Conservation (phyloP, 2,797 vertebrate genomes). For the Chloroceryle amazona region DNA sequence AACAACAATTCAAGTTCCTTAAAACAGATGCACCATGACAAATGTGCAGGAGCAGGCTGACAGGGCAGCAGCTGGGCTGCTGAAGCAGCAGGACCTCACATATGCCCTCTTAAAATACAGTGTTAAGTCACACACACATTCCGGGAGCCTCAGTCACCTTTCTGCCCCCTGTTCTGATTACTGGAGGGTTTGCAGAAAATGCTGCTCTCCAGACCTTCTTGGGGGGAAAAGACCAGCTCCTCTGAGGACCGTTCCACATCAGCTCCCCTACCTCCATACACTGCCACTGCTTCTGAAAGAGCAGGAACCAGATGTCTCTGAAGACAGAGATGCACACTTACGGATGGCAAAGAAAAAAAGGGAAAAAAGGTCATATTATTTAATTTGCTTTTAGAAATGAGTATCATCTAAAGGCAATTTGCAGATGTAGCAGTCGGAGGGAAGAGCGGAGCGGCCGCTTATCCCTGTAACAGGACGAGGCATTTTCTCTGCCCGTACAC, state of each 20-base stretch:
- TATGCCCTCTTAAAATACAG: neutral
- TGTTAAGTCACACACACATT: accelerated
- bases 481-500: accelerated
- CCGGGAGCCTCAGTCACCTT: neutral
- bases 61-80: neutral
- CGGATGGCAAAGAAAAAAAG: neutral
- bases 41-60: neutral
- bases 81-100: accelerated
- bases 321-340: neutral
- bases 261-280: neutral
- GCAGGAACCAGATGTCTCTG: neutral
- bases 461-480: too few relatives aligned
- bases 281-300: neutral
- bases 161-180: neutral
- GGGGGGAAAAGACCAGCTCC: neutral
- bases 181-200: neutral
- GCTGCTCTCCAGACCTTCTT: neutral
- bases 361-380: neutral
- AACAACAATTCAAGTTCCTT: neutral
- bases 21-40: neutral
- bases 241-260: neutral
- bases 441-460: accelerated
- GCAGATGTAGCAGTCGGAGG: neutral
- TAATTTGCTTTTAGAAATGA: neutral
- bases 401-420: neutral